A percentile compares a stretch with the other conserved stretches of the same genome.
Evolutionary conservation across 2,797 vertebrate genomes (phyloP).

Genomic region (Characodon lateralis): DNA sequence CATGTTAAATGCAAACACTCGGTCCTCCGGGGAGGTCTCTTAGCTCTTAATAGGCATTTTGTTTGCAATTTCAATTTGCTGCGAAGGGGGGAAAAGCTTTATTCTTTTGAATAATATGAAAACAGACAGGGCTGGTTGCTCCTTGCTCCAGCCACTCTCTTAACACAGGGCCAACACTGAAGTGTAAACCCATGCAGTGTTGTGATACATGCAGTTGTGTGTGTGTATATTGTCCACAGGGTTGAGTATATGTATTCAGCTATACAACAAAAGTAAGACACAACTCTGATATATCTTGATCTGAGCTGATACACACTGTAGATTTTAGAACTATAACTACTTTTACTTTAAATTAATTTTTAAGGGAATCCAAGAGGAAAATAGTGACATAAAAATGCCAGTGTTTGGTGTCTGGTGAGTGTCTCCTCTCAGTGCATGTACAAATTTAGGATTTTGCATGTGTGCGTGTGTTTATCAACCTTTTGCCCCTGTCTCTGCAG

Average conservation of each 20-base stretch:
- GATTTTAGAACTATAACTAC: background rate
- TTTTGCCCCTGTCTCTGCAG: slow-evolving; percentile 70
- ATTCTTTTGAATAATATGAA: slow-evolving; percentile 67
- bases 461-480: slow-evolving; percentile 70
- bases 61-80: slow-evolving; percentile 73
- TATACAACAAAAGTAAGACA: slow-evolving; percentile 21
- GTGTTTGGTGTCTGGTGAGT: slow-evolving; percentile 41
- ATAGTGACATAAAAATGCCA: slow-evolving; percentile 28
- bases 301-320: slow-evolving; percentile 10
- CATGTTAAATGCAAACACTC: slow-evolving; percentile 69
- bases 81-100: slow-evolving; percentile 35
- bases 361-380: slow-evolving; percentile 13
- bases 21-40: slow-evolving; percentile 62
- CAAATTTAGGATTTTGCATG: slow-evolving; percentile 21
- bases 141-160: slow-evolving; percentile 21
- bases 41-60: slow-evolving; percentile 73
- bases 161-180: slow-evolving; percentile 9
- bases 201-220: slow-evolving; percentile 33
- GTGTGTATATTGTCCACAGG: slow-evolving; percentile 12
- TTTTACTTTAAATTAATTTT: background rate
- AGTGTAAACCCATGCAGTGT: slow-evolving; percentile 43
- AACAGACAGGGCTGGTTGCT: slow-evolving; percentile 55
- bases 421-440: slow-evolving; percentile 29
- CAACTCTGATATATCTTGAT: slow-evolving; percentile 1
- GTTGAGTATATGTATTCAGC: slow-evolving; percentile 11